phyloP scores from a whole-genome alignment of 2,113 vertebrate species.

The Orycteropus afer region DNA sequence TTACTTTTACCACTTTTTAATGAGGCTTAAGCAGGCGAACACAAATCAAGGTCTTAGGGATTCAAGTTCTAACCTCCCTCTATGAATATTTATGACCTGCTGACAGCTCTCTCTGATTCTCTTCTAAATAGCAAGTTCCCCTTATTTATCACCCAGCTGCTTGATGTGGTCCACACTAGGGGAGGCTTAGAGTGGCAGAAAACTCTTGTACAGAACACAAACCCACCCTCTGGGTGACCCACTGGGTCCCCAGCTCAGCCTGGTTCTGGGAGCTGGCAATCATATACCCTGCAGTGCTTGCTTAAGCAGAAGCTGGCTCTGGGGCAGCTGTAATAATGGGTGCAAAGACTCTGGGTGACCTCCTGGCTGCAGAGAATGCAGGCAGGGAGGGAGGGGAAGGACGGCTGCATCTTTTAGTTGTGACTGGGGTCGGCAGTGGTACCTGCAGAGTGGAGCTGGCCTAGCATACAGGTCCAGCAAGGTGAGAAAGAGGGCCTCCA shows the following conservation, averaged over 20 bases:
- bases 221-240: background rate
- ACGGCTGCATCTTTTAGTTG: background rate
- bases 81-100: conserved; percentile 78
- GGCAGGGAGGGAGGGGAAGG: background rate
- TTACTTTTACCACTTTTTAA: conserved; percentile 80
- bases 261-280: background rate
- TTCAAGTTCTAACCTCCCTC: conserved; percentile 72
- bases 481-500: background rate
- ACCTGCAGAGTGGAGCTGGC: background rate
- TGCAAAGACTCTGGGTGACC: background rate
- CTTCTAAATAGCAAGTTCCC: conserved; percentile 67
- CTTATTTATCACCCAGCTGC: conserved; percentile 54
- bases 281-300: background rate
- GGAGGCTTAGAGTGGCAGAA: background rate
- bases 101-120: conserved; percentile 71
- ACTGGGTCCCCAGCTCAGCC: background rate
- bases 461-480: no score
- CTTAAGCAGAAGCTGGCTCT: background rate
- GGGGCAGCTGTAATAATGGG: background rate
- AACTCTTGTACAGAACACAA: background rate
- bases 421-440: background rate
- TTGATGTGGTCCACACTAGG: conserved; percentile 9
- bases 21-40: conserved; percentile 72
- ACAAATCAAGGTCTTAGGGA: conserved; percentile 82
- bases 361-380: background rate